Base-by-base conservation (phyloP, 2,888 invertebrate species). In the Conistra vaccinii region DNA sequence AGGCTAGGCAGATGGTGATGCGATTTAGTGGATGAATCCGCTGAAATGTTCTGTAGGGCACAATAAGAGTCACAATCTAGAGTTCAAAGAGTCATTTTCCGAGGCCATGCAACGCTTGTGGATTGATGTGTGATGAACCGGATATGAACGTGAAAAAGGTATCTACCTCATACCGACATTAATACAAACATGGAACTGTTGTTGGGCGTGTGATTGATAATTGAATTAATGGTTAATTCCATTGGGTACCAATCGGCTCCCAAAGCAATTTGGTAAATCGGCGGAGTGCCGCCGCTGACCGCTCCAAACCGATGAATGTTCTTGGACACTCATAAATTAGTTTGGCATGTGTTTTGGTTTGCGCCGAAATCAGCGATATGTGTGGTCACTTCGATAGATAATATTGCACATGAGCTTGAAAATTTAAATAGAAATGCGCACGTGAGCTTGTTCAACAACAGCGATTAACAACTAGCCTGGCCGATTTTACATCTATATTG, bases 201-300 rank as follows among this genome's bases (percentile, higher is more conserved):
- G 75, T 85, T 82, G 73, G 83, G 75, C 77, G 81, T 85, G 85
- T 89, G 91, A 90, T 90, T 89, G 89, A 90, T 90, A 91, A 91
- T 90, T 90, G 88, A 88, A 91, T 91, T 90, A 89, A 88, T 90
- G 89, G 87, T 86, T 91, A 88, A 90, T 89, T 88, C 87, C 86
- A 86, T 80, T 82, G 80, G 79, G 84, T 86, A 86, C 83, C 88
- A 89, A 90, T 89, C 85, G 85, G 85, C 73, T 86, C 82, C 87
- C 88, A 86, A 85, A 90, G 90, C 86, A 89, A 90, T 91, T 90
- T 90, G 86, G 87, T 86, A 89, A 89, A 90, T 89, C 89, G 90
- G 80, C 73, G 70, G 76, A 80, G 78, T 86, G 77, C 83, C 81
- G 83, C 85, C 78, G 65, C 81, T 69, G 79, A 76, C 80, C 85